phyloP scores from a whole-genome alignment of 2,113 vertebrate genomes.

The Paramisgurnus dabryanus region DNA sequence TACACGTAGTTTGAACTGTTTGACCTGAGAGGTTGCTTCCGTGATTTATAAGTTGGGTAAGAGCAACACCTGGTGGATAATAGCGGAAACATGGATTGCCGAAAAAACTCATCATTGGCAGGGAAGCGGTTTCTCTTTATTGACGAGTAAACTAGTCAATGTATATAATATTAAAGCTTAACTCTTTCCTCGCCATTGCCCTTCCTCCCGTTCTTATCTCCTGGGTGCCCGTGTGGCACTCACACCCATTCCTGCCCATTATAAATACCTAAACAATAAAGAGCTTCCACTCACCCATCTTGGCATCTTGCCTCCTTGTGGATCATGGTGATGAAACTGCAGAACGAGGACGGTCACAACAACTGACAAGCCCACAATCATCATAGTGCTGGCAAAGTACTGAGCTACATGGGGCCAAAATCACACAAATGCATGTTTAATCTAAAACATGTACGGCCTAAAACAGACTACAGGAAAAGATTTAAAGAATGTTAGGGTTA shows the following conservation, averaged over 20 bases:
- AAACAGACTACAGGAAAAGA: neutral
- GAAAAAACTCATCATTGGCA: too few relatives aligned
- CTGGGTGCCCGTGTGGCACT: too few relatives aligned
- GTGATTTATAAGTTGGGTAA: too few relatives aligned
- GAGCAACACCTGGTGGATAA: too few relatives aligned
- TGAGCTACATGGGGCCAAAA: slow-evolving; percentile 74
- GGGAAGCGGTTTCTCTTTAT: too few relatives aligned
- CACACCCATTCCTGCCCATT: neutral
- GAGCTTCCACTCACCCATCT: slow-evolving; percentile 78
- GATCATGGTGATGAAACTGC: slow-evolving; percentile 89
- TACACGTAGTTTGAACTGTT: too few relatives aligned
- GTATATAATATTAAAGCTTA: too few relatives aligned
- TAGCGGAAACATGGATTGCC: too few relatives aligned
- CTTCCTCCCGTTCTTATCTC: too few relatives aligned
- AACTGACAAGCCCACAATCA: slow-evolving; percentile 88
- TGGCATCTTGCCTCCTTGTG: slow-evolving; percentile 88
- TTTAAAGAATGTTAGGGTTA: neutral
- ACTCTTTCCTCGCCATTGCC: too few relatives aligned
- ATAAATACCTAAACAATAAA: neutral
- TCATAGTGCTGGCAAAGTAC: slow-evolving; percentile 91
- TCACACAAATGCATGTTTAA: slow-evolving; percentile 10
- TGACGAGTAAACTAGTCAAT: too few relatives aligned
- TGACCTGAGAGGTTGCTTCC: too few relatives aligned
- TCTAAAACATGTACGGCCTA: neutral
- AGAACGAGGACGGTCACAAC: slow-evolving; percentile 89